Evolutionary conservation across 30 jellyfish, hydroid and myxozoan genomes (phyloP).

Genomic region (Chironex yamaguchii): DNA sequence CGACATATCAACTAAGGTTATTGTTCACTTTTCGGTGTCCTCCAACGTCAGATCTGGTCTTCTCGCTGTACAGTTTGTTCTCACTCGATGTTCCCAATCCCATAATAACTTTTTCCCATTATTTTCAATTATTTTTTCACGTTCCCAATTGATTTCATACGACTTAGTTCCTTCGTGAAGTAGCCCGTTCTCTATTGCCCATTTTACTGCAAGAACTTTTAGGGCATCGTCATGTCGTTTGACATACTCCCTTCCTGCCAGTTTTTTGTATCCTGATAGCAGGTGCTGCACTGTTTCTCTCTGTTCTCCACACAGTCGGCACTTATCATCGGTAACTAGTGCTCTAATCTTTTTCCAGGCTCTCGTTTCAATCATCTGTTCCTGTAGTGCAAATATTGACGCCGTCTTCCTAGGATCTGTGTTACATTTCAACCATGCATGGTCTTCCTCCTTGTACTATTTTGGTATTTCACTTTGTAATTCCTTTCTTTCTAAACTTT

Average conservation of each 20-base stretch:
- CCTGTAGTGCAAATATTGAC: no score
- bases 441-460: no score
- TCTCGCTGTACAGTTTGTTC: not conserved
- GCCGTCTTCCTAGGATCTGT: no score
- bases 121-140: not conserved
- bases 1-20: not conserved
- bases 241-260: constrained; percentile 28
- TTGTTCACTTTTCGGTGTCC: not conserved
- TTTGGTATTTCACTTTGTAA: no score
- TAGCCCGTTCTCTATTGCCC: constrained; percentile 18
- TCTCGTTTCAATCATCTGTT: no score
- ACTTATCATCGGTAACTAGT: no score
- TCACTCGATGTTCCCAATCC: constrained; percentile 19
- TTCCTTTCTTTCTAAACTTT: no score
- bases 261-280: constrained; percentile 14
- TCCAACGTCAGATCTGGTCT: constrained; percentile 6
- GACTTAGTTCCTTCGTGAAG: constrained; percentile 13
- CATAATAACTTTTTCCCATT: constrained; percentile 15
- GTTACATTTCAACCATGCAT: no score
- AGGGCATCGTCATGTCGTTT: constrained; percentile 22
- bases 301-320: no score
- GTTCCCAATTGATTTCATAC: constrained; percentile 22
- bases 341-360: no score
- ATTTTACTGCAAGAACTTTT: constrained; percentile 37
- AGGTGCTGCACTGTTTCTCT: no score